These are phyloP conservation scores for Rhinopomastus cyanomelas DNA, from an alignment of 2,113 vertebrate species.

Conservation along the genomic window DNA sequence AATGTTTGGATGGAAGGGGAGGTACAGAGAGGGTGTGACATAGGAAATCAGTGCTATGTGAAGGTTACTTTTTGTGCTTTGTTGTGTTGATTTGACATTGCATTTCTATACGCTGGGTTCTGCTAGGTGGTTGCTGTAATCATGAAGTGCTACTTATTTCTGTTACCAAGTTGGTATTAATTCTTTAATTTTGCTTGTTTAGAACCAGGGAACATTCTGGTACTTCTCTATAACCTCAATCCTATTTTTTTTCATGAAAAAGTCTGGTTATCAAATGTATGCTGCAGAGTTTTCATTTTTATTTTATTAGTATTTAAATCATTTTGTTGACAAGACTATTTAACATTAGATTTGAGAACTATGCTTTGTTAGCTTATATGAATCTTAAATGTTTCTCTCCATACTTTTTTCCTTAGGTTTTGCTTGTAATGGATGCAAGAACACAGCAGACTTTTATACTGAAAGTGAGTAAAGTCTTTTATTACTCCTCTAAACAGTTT, in stretches of 20 bases:
- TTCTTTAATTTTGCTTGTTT: not conserved
- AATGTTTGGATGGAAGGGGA: not conserved
- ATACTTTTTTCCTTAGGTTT: conserved; percentile 81
- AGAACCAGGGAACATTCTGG: not conserved
- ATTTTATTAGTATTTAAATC: not conserved
- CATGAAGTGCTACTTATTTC: not conserved
- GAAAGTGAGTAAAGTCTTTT: conserved; percentile 84
- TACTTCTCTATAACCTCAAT: not conserved
- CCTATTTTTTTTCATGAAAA: not conserved
- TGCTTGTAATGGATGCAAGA: conserved; percentile 95
- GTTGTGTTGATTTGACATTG: not conserved
- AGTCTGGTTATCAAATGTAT: not conserved
- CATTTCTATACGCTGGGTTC: not conserved
- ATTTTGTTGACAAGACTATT: not conserved
- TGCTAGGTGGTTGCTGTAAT: not conserved
- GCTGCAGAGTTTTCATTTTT: not conserved
- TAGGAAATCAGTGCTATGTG: not conserved
- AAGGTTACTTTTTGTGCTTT: not conserved
- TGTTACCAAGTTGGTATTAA: not conserved
- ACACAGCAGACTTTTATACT: conserved; percentile 95
- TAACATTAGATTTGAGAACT: not conserved
- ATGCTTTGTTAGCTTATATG: not conserved
- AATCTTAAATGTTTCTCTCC: conserved; percentile 9
- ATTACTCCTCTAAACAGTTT: not conserved
- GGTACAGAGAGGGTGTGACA: not conserved